Evolutionary conservation across 2,113 vertebrate species (phyloP).

Genomic region (Daphoenositta chrysoptera): DNA sequence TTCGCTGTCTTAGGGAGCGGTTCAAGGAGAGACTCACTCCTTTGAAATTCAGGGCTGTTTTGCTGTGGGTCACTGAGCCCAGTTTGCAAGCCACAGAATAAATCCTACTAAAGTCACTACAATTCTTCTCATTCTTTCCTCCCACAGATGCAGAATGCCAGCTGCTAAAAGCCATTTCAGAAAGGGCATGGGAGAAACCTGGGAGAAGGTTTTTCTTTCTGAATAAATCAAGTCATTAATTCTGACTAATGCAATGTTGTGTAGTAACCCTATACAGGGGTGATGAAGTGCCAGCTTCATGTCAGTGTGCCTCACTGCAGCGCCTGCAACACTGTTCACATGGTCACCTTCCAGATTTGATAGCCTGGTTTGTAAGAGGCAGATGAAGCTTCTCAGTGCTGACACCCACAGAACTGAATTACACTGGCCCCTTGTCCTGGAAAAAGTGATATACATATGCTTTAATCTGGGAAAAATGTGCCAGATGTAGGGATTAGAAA

Average conservation of each 20-base stretch:
- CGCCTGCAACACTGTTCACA: neutral
- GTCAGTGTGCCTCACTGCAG: neutral
- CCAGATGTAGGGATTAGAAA: neutral
- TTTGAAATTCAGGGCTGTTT: constrained; percentile 41
- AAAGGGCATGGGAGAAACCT: constrained; percentile 32
- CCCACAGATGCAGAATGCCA: constrained; percentile 18
- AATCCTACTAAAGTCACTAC: constrained; percentile 14
- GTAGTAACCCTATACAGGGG: neutral
- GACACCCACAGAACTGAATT: neutral
- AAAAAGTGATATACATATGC: neutral
- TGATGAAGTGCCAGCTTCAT: neutral
- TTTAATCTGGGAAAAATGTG: neutral
- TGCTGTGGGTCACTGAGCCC: constrained; percentile 15
- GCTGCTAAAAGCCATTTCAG: neutral
- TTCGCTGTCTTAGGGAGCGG: neutral
- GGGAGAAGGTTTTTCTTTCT: neutral
- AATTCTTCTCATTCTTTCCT: constrained; percentile 52
- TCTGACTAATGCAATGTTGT: neutral
- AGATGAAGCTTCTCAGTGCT: neutral
- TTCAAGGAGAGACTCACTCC: neutral
- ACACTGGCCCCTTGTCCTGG: neutral
- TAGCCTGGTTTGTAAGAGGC: neutral
- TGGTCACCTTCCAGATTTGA: neutral
- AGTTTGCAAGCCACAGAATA: constrained; percentile 36
- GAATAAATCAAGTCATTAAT: constrained; percentile 26